These are phyloP conservation scores for Muricea muricata DNA, from an alignment of 92 coral and sea anemone species.

Conservation along the genomic window DNA sequence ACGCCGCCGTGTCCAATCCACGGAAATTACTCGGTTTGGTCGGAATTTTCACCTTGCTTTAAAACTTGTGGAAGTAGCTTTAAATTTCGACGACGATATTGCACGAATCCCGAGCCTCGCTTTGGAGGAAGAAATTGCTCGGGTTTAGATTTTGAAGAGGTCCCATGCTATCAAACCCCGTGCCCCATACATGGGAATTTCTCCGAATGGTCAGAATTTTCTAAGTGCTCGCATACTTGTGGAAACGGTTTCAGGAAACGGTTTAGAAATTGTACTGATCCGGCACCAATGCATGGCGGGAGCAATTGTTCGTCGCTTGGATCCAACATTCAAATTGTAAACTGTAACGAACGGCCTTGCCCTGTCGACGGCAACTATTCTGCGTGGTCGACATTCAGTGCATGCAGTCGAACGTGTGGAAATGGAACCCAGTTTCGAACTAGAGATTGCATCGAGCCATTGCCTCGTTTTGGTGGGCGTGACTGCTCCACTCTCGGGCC, in stretches of 20 bases:
- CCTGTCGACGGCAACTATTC: slow-evolving; percentile 54
- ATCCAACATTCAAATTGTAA: background rate
- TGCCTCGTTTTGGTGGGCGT: slow-evolving; percentile 31
- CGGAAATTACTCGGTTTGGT: slow-evolving; percentile 49
- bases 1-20: slow-evolving; percentile 32
- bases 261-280: slow-evolving; percentile 46
- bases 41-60: slow-evolving; percentile 35
- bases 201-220: slow-evolving; percentile 53
- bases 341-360: slow-evolving; percentile 35
- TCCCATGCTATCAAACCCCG: slow-evolving; percentile 3
- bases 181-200: slow-evolving; percentile 61
- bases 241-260: slow-evolving; percentile 37
- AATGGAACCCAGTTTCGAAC: slow-evolving; percentile 36
- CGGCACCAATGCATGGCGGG: slow-evolving; percentile 50
- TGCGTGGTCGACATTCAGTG: slow-evolving; percentile 38
- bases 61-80: slow-evolving; percentile 45
- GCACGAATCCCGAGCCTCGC: slow-evolving; percentile 49
- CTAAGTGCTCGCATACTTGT: slow-evolving; percentile 37
- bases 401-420: slow-evolving; percentile 42
- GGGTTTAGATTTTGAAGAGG: slow-evolving; percentile 13
- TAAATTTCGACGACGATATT: slow-evolving; percentile 28
- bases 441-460: slow-evolving; percentile 45
- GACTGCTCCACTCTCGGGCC: slow-evolving; percentile 76
- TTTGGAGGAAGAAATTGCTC: slow-evolving; percentile 51
- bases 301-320: slow-evolving; percentile 43